Evolutionary conservation across 2,888 invertebrate species (phyloP).

Genomic region (Drosophila incognita): DNA sequence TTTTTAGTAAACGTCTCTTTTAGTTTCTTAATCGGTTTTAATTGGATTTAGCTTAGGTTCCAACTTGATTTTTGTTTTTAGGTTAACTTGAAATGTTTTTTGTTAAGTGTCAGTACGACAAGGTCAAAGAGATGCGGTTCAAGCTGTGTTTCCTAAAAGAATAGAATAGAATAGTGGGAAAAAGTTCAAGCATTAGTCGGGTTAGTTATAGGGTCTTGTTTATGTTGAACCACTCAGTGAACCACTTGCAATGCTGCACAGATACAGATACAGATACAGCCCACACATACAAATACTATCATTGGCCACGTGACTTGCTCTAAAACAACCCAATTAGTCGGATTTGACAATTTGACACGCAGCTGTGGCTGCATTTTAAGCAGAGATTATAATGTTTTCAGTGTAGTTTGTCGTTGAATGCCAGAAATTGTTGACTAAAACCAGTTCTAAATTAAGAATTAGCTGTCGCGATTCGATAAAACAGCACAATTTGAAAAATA

Average conservation of each 20-base stretch:
- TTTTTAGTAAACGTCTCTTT: conserved; percentile 17
- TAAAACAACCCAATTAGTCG: conserved; percentile 14
- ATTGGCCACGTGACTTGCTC: conserved; percentile 45
- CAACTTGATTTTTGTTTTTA: conserved; percentile 34
- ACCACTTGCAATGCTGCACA: conserved; percentile 57
- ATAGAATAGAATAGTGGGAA: conserved; percentile 20
- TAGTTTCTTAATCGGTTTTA: conserved; percentile 18
- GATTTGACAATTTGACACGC: conserved; percentile 13
- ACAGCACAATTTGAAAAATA: neutral
- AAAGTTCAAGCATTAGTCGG: conserved; percentile 37
- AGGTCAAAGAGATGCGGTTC: conserved; percentile 83
- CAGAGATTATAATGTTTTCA: conserved; percentile 3
- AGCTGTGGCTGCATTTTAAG: conserved; percentile 19
- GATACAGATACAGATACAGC: neutral
- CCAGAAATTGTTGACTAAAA: conserved; percentile 4
- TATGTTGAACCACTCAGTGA: conserved; percentile 50
- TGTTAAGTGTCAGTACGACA: conserved; percentile 82
- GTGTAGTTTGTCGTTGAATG: neutral
- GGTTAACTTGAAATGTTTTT: conserved; percentile 65
- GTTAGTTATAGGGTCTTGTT: conserved; percentile 2
- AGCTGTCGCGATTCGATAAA: neutral
- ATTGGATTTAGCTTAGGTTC: conserved; percentile 16
- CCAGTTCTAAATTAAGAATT: conserved; percentile 3
- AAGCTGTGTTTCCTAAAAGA: conserved; percentile 83
- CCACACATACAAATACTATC: conserved; percentile 14